Evolutionary conservation across 2,113 vertebrate genomes (phyloP).

Genomic region (Stictonetta naevosa): DNA sequence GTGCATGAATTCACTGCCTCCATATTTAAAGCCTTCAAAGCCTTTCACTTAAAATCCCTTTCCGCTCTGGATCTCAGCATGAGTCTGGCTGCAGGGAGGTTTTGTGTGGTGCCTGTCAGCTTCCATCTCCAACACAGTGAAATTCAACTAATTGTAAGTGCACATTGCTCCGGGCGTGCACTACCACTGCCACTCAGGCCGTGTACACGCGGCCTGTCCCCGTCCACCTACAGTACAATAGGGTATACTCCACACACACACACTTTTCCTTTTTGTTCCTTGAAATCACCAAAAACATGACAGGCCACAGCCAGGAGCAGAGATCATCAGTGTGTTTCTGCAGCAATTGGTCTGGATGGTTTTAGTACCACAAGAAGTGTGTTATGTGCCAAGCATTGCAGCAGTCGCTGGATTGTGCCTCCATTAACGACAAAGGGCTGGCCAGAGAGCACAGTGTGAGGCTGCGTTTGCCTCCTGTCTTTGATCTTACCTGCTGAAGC

Average conservation of each 20-base stretch:
- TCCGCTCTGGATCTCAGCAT: constrained; percentile 69
- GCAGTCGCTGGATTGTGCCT: not conserved
- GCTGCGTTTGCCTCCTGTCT: not conserved
- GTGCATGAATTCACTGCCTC: constrained; percentile 68
- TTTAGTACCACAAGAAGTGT: not conserved
- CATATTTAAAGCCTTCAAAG: constrained; percentile 55
- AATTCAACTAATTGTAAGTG: constrained; percentile 74
- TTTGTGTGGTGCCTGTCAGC: constrained; percentile 74
- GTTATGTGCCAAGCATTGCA: not conserved
- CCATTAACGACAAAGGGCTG: constrained; percentile 17
- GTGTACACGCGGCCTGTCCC: not conserved
- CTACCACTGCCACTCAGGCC: not conserved
- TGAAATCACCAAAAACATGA: not conserved
- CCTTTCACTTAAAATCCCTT: constrained; percentile 69
- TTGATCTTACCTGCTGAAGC: constrained; percentile 58
- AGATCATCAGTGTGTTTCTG: not conserved
- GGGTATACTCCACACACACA: not conserved
- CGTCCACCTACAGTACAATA: constrained; percentile 4
- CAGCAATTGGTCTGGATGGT: not conserved
- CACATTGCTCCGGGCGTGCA: constrained; percentile 37
- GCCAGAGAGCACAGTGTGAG: constrained; percentile 7
- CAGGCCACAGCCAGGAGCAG: not conserved
- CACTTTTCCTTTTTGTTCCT: not conserved
- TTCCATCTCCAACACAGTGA: constrained; percentile 75
- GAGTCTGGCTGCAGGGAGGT: constrained; percentile 69